Evolutionary conservation across 2,797 vertebrate genomes (phyloP).

Genomic region (Hemitrygon akajei): DNA sequence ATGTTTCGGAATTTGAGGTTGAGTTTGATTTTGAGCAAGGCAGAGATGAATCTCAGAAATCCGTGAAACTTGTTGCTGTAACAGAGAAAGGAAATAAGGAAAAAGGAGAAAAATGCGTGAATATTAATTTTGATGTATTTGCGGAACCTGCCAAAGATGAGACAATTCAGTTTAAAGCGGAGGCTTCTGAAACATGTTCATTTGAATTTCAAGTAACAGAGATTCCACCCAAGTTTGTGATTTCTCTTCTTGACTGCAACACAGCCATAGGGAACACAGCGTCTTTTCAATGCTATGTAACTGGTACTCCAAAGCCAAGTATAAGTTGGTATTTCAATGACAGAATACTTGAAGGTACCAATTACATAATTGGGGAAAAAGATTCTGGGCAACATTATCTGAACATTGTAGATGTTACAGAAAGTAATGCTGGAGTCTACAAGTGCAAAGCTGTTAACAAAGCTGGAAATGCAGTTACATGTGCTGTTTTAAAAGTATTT

Average conservation of each 20-base stretch:
- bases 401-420: slow-evolving; percentile 70
- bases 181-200: slow-evolving; percentile 72
- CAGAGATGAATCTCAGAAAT: slow-evolving; percentile 66
- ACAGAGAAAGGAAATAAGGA: slow-evolving; percentile 63
- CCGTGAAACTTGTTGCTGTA: slow-evolving; percentile 64
- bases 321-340: slow-evolving; percentile 83
- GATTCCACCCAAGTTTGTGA: slow-evolving; percentile 73
- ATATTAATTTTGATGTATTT: slow-evolving; percentile 73
- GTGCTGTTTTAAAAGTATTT: slow-evolving; percentile 71
- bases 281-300: slow-evolving; percentile 81
- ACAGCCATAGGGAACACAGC: slow-evolving; percentile 71
- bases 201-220: slow-evolving; percentile 88
- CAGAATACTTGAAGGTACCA: slow-evolving; percentile 60
- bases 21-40: slow-evolving; percentile 76
- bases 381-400: slow-evolving; percentile 75
- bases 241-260: slow-evolving; percentile 70
- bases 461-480: slow-evolving; percentile 69
- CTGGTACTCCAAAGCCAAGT: slow-evolving; percentile 71
- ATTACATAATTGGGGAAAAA: slow-evolving; percentile 76
- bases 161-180: slow-evolving; percentile 72
- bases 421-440: slow-evolving; percentile 78
- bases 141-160: slow-evolving; percentile 73
- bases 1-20: slow-evolving; percentile 75
- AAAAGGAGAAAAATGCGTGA: slow-evolving; percentile 67
- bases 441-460: slow-evolving; percentile 78